Conservation (phyloP, 2,888 invertebrate species). For the Theodoxus fluviatilis region DNA sequence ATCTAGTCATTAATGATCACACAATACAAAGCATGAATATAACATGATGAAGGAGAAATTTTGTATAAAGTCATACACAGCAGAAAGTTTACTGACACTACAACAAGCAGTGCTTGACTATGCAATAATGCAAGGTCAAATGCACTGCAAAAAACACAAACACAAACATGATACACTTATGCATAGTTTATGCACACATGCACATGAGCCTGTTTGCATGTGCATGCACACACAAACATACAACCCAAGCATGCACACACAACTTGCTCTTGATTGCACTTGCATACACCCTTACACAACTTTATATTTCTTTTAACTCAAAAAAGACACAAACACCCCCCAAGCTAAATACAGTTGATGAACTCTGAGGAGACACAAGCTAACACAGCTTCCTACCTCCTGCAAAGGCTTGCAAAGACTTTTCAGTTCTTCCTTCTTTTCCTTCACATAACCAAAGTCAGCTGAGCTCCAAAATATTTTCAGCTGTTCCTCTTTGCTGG, state of each 20-base stretch:
- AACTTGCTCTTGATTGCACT: background rate
- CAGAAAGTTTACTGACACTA: too few species aligned
- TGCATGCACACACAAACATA: background rate
- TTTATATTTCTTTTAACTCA: background rate
- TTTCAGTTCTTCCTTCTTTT: constrained; percentile 69
- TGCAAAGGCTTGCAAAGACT: constrained; percentile 70
- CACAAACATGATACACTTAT: too few species aligned
- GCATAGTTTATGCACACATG: too few species aligned
- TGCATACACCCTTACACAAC: background rate
- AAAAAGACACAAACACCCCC: background rate
- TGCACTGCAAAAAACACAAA: too few species aligned
- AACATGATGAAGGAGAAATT: too few species aligned
- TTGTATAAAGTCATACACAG: too few species aligned
- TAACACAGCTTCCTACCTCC: constrained; percentile 59
- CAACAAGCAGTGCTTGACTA: too few species aligned
- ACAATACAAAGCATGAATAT: background rate
- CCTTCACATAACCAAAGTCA: constrained; percentile 83
- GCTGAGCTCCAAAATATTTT: constrained; percentile 88
- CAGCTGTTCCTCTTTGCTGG: constrained; percentile 81
- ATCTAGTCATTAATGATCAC: background rate
- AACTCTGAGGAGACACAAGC: background rate
- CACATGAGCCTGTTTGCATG: too few species aligned
- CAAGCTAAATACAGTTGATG: background rate
- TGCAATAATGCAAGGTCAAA: too few species aligned
- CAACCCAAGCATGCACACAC: background rate